Evolutionary conservation across 2,797 vertebrate genomes (phyloP).

Genomic region (Macropodus opercularis): DNA sequence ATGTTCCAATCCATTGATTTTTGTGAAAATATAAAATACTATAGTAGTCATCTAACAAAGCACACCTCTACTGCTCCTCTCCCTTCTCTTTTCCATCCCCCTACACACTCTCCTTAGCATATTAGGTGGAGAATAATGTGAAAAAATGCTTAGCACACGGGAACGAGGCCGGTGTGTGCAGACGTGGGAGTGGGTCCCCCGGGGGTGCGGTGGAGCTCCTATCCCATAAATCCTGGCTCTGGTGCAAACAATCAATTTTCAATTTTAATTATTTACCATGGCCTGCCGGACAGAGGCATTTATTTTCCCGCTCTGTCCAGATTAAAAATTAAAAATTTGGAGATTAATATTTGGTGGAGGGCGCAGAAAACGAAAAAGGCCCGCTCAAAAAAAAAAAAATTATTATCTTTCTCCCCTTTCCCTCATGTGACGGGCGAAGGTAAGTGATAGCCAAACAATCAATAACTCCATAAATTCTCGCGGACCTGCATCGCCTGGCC

Average conservation of each 20-base stretch:
- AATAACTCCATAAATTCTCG: conserved; percentile 84
- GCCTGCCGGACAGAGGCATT: conserved; percentile 86
- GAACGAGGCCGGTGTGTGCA: conserved; percentile 84
- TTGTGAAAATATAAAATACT: conserved; percentile 85
- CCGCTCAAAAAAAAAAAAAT: conserved; percentile 62
- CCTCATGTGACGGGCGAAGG: conserved; percentile 61
- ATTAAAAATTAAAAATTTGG: conserved; percentile 89
- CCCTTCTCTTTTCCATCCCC: conserved; percentile 48
- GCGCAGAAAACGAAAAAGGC: conserved; percentile 64
- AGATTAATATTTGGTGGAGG: conserved; percentile 84
- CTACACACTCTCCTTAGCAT: conserved; percentile 82
- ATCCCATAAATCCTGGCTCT: conserved; percentile 89
- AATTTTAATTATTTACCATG: conserved; percentile 95
- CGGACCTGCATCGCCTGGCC: conserved; percentile 56
- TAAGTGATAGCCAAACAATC: conserved; percentile 79
- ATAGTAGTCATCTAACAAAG: conserved; percentile 78
- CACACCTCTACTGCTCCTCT: conserved; percentile 53
- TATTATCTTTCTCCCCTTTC: conserved; percentile 68
- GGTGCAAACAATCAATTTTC: conserved; percentile 94
- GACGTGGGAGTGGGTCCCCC: conserved; percentile 83
- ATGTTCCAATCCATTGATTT: conserved; percentile 89
- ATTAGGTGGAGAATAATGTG: conserved; percentile 92
- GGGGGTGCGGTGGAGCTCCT: conserved; percentile 81
- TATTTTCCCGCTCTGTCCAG: conserved; percentile 83
- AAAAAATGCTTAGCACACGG: conserved; percentile 93